phyloP scores from a whole-genome alignment of 2,797 vertebrate genomes.

The Syncerus caffer region DNA sequence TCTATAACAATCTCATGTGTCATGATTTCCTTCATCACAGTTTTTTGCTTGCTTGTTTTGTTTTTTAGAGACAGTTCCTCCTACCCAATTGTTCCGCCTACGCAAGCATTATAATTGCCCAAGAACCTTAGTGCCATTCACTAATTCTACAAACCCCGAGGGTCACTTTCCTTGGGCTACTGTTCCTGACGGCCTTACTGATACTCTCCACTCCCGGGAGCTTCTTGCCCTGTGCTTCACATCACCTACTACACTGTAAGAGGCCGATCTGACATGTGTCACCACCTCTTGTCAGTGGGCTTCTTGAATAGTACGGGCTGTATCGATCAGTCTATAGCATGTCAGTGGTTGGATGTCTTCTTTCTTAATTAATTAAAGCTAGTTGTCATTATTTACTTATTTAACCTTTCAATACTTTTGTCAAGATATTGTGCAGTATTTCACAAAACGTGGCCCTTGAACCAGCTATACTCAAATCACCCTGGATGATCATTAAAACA shows the following conservation, averaged over 20 bases:
- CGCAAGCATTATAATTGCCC: neutral
- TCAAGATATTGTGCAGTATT: neutral
- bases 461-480: neutral
- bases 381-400: neutral
- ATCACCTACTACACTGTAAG: neutral
- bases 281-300: neutral
- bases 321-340: neutral
- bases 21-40: neutral
- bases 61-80: neutral
- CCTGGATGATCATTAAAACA: neutral
- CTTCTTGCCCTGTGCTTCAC: neutral
- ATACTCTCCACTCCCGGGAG: neutral
- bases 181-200: neutral
- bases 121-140: neutral
- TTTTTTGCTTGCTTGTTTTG: neutral
- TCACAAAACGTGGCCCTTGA: neutral
- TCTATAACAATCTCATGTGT: neutral
- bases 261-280: neutral
- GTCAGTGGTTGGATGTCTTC: neutral
- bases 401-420: neutral
- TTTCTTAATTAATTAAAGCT: neutral
- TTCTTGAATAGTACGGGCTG: neutral
- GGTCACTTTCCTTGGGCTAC: neutral
- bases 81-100: neutral
- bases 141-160: neutral